These are phyloP conservation scores for Pangasius krempfi DNA, from an alignment of 2,797 vertebrate genomes.

Conservation along the genomic window DNA sequence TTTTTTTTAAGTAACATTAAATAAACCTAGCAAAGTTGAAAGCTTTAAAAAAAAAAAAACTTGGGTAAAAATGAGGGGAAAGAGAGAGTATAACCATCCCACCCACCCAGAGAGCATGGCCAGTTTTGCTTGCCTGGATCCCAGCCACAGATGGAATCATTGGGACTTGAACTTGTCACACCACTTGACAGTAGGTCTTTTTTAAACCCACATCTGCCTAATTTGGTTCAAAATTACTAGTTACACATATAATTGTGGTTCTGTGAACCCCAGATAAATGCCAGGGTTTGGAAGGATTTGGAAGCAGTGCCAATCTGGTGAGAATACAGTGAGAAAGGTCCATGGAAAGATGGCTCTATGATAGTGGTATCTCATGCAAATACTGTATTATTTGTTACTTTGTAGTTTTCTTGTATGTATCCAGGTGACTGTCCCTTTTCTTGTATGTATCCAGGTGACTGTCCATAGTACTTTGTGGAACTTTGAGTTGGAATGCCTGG, in stretches of 20 bases:
- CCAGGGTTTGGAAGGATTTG: background rate
- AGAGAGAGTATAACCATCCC: background rate
- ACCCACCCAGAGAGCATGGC: background rate
- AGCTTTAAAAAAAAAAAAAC: background rate
- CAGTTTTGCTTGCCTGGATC: background rate
- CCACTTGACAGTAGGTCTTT: background rate
- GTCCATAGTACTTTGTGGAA: background rate
- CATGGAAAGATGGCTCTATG: background rate
- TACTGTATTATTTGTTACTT: background rate
- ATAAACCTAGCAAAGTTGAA: background rate
- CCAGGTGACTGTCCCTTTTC: background rate
- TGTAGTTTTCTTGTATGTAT: background rate
- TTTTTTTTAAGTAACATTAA: background rate
- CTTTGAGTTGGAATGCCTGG: background rate
- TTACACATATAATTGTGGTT: background rate
- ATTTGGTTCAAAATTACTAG: background rate
- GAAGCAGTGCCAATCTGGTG: background rate
- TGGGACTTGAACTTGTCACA: background rate
- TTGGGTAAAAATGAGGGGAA: background rate
- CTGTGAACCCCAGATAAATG: background rate
- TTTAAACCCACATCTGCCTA: background rate
- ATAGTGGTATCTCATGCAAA: background rate
- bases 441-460: background rate
- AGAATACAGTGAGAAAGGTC: background rate
- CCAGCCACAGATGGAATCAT: background rate